Evolutionary conservation across 2,888 invertebrate species (phyloP).

Genomic region (Tipula vernalis): DNA sequence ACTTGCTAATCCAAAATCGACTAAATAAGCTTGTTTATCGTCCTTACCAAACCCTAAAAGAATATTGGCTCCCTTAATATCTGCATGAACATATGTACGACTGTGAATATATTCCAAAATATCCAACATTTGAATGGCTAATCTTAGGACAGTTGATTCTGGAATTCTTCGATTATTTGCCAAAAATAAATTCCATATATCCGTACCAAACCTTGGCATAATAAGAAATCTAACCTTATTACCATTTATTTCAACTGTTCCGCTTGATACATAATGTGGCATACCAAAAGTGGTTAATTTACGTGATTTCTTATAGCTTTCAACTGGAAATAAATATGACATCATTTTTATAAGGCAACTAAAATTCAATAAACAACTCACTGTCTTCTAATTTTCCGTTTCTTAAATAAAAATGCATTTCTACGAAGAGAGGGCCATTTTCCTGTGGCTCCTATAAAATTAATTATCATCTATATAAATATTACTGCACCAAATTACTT

Average conservation of each 20-base stretch:
- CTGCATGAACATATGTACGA: constrained; percentile 85
- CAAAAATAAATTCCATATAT: constrained; percentile 66
- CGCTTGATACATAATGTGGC: constrained; percentile 72
- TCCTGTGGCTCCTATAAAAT: constrained; percentile 66
- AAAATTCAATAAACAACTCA: constrained; percentile 33
- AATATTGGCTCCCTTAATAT: constrained; percentile 92
- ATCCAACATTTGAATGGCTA: constrained; percentile 78
- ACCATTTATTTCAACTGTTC: constrained; percentile 60
- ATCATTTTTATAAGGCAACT: background rate
- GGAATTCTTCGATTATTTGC: constrained; percentile 55
- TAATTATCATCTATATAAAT: constrained; percentile 12
- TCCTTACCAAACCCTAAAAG: constrained; percentile 57
- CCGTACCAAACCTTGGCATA: constrained; percentile 80
- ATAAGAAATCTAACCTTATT: constrained; percentile 78
- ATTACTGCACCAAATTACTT: background rate
- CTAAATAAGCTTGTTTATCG: constrained; percentile 64
- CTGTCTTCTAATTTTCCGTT: constrained; percentile 59
- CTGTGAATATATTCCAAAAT: constrained; percentile 86
- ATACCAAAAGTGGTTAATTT: constrained; percentile 66
- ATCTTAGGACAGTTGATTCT: constrained; percentile 57
- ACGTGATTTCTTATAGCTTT: constrained; percentile 51
- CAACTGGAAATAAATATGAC: constrained; percentile 41
- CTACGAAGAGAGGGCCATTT: constrained; percentile 90
- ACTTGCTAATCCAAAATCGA: constrained; percentile 88
- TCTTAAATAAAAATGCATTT: constrained; percentile 79